phyloP scores from a whole-genome alignment of 2,797 vertebrate genomes.

The Poecilia gillii region DNA sequence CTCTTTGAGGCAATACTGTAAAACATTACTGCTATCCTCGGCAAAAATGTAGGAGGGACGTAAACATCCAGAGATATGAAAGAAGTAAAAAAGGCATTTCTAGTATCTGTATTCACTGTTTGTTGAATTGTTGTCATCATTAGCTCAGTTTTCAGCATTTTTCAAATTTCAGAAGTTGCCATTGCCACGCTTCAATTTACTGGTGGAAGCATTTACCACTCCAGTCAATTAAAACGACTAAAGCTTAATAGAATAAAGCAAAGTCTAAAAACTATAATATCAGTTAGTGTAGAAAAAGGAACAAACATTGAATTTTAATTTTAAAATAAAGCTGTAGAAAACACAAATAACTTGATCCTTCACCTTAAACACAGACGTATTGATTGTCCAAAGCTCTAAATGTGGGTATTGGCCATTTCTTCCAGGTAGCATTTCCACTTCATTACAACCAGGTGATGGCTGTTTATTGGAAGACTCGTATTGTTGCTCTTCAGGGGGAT shows the following conservation, averaged over 20 bases:
- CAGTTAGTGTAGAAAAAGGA: not conserved
- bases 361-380: not conserved
- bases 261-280: not conserved
- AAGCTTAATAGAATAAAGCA: not conserved
- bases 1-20: not conserved
- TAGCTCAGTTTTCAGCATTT: not conserved
- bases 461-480: not conserved
- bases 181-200: not conserved
- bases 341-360: not conserved
- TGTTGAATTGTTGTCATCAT: not conserved
- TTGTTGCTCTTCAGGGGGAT: not conserved
- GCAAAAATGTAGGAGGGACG: not conserved
- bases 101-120: not conserved
- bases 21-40: not conserved
- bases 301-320: not conserved
- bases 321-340: not conserved
- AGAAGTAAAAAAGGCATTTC: not conserved
- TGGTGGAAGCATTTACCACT: not conserved
- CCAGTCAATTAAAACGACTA: not conserved
- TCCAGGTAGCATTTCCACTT: not conserved
- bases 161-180: not conserved
- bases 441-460: not conserved
- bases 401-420: not conserved
- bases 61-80: not conserved
- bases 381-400: not conserved